Conservation (phyloP, 2,113 vertebrate species). For the Triplophysa tibetana region DNA sequence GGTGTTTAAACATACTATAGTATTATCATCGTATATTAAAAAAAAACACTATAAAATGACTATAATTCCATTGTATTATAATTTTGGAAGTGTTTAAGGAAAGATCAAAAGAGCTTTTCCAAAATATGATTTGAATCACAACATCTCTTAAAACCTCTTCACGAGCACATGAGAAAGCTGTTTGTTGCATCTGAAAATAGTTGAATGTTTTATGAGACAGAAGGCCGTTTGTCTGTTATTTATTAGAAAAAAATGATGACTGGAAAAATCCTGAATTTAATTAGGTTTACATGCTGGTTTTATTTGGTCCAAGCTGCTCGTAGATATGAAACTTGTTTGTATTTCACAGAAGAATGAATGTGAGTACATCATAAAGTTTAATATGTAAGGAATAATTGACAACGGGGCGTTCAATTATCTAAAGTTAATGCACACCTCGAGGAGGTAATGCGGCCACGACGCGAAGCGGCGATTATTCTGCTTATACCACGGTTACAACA, state of each 20-base stretch:
- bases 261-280: conserved; percentile 13
- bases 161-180: conserved; percentile 1
- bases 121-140: not conserved
- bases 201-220: not conserved
- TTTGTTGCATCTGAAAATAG: conserved; percentile 19
- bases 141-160: not conserved
- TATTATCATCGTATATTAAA: no score
- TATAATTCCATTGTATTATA: no score
- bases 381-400: no score
- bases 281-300: not conserved
- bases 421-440: no score
- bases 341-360: no score
- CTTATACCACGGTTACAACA: no score
- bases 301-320: not conserved
- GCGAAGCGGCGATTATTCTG: no score
- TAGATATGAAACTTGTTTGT: not conserved
- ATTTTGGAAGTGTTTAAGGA: not conserved
- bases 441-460: no score
- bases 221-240: conserved; percentile 1
- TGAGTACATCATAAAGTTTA: no score
- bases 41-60: no score
- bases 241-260: conserved; percentile 11
- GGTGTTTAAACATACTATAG: no score
- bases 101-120: not conserved
- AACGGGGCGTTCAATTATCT: no score